Conservation (phyloP, 2,113 vertebrate species). For the Heloderma charlesbogerti region DNA sequence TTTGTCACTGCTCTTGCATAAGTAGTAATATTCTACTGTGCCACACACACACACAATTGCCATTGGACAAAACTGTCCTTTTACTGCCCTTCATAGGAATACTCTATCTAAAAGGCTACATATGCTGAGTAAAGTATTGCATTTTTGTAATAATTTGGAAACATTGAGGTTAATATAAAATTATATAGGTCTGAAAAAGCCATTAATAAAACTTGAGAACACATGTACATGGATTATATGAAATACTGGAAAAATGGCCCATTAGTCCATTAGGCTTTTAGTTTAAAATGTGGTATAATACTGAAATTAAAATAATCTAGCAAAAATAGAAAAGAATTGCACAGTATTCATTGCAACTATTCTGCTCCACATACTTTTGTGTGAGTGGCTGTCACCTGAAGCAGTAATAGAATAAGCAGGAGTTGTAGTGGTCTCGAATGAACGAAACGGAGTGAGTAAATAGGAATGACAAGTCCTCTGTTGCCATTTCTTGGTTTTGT, state of each 20-base stretch:
- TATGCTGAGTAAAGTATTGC: slow-evolving; percentile 69
- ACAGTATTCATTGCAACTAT: slow-evolving; percentile 34
- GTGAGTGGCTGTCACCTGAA: not conserved
- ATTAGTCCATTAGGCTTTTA: slow-evolving; percentile 76
- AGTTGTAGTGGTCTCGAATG: not conserved
- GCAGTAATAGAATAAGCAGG: not conserved
- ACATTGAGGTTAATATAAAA: slow-evolving; percentile 72
- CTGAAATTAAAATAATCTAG: slow-evolving; percentile 66
- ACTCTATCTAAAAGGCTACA: slow-evolving; percentile 70
- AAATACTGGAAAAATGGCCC: slow-evolving; percentile 78
- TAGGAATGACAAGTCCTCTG: not conserved
- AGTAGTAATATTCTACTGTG: slow-evolving; percentile 67
- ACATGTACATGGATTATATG: slow-evolving; percentile 70
- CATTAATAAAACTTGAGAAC: slow-evolving; percentile 60
- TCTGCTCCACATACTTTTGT: slow-evolving; percentile 45
- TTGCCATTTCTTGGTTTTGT: not conserved
- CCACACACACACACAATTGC: slow-evolving; percentile 37
- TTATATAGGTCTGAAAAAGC: slow-evolving; percentile 69
- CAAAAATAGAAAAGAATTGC: slow-evolving; percentile 48
- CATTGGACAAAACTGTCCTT: slow-evolving; percentile 50
- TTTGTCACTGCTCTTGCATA: slow-evolving; percentile 46
- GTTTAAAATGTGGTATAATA: slow-evolving; percentile 75
- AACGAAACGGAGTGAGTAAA: not conserved
- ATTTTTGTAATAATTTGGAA: slow-evolving; percentile 74
- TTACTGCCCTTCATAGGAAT: slow-evolving; percentile 67